These are phyloP conservation scores for Tetrax tetrax DNA, from an alignment of 2,113 vertebrate genomes.

Conservation along the genomic window DNA sequence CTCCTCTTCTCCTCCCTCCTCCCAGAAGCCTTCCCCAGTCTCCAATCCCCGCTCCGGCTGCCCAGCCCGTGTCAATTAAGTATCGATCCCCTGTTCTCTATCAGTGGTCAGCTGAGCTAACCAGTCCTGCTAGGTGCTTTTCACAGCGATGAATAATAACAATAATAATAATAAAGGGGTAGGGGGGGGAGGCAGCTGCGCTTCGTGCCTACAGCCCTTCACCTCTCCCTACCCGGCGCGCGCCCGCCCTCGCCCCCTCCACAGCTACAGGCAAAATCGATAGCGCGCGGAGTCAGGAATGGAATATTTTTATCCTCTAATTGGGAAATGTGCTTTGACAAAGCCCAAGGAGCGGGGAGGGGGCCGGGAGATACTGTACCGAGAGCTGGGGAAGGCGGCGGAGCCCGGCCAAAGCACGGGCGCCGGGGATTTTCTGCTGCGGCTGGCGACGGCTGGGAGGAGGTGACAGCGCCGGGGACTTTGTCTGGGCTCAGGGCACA, in stretches of 20 bases:
- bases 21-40: constrained; percentile 39
- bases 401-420: background rate
- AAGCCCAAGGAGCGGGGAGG: constrained; percentile 61
- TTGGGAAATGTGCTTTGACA: constrained; percentile 74
- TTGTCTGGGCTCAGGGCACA: background rate
- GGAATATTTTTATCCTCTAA: constrained; percentile 76
- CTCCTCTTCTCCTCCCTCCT: constrained; percentile 57
- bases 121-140: constrained; percentile 63
- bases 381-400: background rate
- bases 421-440: background rate
- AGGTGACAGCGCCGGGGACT: fast-evolving
- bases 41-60: constrained; percentile 54
- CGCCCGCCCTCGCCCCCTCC: constrained; percentile 49
- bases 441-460: background rate
- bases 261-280: constrained; percentile 74
- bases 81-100: constrained; percentile 68
- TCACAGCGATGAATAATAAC: constrained; percentile 66
- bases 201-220: constrained; percentile 62
- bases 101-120: constrained; percentile 72
- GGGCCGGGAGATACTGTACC: constrained; percentile 36
- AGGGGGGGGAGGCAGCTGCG: constrained; percentile 45
- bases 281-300: constrained; percentile 63
- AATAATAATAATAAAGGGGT: constrained; percentile 56
- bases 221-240: constrained; percentile 43
- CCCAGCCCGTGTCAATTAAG: constrained; percentile 66